Evolutionary conservation across 2,113 vertebrate species (phyloP).

Genomic region (Odontesthes bonariensis): DNA sequence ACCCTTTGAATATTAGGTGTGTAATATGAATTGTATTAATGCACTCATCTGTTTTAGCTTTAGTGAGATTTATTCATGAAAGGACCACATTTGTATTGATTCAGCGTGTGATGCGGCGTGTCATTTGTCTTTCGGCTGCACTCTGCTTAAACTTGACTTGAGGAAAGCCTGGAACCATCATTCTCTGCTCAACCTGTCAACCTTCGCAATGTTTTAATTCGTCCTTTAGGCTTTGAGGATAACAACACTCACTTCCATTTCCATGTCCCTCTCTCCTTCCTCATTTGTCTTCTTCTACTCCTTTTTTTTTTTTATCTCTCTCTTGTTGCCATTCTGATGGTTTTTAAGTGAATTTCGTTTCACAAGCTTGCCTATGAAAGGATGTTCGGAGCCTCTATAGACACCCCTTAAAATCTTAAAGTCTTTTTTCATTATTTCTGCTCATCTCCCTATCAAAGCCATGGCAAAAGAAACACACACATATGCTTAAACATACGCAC

Average conservation of each 20-base stretch:
- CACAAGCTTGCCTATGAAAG: slow-evolving; percentile 53
- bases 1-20: not conserved
- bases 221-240: slow-evolving; percentile 56
- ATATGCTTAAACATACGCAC: slow-evolving; percentile 20
- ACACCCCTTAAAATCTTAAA: not conserved
- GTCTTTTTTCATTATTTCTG: slow-evolving; percentile 44
- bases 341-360: slow-evolving; percentile 50
- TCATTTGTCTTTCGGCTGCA: slow-evolving; percentile 24
- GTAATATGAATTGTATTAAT: not conserved
- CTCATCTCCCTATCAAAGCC: slow-evolving; percentile 22
- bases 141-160: slow-evolving; percentile 10
- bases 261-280: slow-evolving; percentile 18
- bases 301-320: not conserved
- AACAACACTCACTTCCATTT: slow-evolving; percentile 39
- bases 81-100: slow-evolving; percentile 14
- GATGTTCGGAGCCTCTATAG: slow-evolving; percentile 36
- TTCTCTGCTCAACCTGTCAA: slow-evolving; percentile 15
- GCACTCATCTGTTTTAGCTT: not conserved
- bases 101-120: not conserved
- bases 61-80: not conserved
- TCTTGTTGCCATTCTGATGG: not conserved
- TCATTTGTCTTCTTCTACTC: slow-evolving; percentile 26
- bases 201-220: slow-evolving; percentile 39
- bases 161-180: slow-evolving; percentile 17
- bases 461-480: slow-evolving; percentile 14